A percentile compares a stretch with the other conserved stretches of the same genome.
phyloP scores from a whole-genome alignment of 1,140 invertebrate species.

The Steinernema feltiae region DNA sequence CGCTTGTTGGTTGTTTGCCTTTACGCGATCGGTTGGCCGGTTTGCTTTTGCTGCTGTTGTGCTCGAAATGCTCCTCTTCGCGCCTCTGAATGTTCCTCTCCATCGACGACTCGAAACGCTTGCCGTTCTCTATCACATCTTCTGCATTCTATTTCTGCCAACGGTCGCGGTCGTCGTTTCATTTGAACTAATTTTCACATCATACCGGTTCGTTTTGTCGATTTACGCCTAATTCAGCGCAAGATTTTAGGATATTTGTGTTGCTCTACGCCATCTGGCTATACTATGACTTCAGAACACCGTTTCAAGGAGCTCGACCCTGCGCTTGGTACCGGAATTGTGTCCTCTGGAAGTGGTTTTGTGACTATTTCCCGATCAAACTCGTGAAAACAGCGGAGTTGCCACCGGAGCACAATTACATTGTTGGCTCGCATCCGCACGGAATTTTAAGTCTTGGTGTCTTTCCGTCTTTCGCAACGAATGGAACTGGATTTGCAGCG shows the following conservation, averaged over 20 bases:
- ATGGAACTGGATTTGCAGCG: background rate
- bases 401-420: background rate
- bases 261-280: no score
- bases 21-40: no score
- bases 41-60: no score
- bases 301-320: conserved; percentile 55
- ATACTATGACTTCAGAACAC: conserved; percentile 49
- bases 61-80: no score
- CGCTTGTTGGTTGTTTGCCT: no score
- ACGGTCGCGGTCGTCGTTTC: background rate
- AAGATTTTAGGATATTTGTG: no score
- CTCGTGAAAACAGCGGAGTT: background rate
- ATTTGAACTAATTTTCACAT: background rate
- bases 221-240: no score
- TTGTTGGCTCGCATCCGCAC: background rate
- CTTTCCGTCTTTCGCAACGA: background rate
- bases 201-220: background rate
- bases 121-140: background rate
- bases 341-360: background rate
- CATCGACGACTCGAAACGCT: background rate
- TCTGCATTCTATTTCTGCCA: background rate
- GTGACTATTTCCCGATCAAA: background rate
- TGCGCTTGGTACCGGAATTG: conserved; percentile 24
- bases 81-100: background rate
- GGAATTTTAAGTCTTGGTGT: background rate